Conservation (phyloP, 2,797 vertebrate species). For the Clangula hyemalis region DNA sequence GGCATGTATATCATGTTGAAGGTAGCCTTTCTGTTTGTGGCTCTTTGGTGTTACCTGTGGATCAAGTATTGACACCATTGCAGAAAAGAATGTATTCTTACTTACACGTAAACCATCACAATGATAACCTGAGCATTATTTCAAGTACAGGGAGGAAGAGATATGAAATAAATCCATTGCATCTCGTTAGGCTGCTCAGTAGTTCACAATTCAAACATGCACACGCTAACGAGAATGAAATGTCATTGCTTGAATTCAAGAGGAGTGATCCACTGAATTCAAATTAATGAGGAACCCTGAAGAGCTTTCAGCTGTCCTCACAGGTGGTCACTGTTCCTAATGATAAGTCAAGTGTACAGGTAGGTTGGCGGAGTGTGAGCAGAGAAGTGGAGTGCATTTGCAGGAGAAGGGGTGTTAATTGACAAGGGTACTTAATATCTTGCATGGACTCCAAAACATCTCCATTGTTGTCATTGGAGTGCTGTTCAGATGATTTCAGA, state of each 20-base stretch:
- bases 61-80: neutral
- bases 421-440: neutral
- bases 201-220: neutral
- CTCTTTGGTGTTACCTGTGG: neutral
- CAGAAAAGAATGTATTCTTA: accelerated
- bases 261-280: neutral
- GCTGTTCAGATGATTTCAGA: neutral
- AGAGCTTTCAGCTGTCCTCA: neutral
- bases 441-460: neutral
- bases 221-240: neutral
- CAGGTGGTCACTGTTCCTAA: neutral
- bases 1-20: neutral
- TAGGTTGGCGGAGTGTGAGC: neutral
- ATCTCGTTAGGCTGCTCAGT: neutral
- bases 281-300: neutral
- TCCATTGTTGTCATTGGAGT: neutral
- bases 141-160: neutral
- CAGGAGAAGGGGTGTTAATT: neutral
- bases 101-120: neutral
- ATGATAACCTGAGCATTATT: neutral
- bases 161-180: neutral
- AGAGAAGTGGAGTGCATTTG: neutral
- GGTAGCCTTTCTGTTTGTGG: neutral
- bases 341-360: neutral
- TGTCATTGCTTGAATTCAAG: neutral